Evolutionary conservation across 2,888 invertebrate genomes (phyloP), one percentile per base, ranked within the genome.

Genomic region (Perizoma flavofasciatum): DNA sequence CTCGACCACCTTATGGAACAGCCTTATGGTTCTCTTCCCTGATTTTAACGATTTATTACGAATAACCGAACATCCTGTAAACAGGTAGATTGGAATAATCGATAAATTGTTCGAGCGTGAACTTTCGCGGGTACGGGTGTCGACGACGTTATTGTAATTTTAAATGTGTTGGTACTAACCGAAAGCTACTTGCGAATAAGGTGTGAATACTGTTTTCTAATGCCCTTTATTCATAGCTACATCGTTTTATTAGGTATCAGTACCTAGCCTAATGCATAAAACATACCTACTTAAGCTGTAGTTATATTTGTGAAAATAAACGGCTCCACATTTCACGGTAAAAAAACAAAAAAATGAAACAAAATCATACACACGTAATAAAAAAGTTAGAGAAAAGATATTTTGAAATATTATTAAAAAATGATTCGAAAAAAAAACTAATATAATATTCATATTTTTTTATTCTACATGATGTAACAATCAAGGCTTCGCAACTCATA

Each of bases 71-170:
- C 55, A 45, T 55, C 49, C 55, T 56, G 54, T 65, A 61, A 55
- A 53, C 75, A 77, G 76, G 74, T 76, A 82, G 83, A 85, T 85
- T 73, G 70, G 77, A 82, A 81, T 82, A 83, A 77, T 78, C 76
- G 82, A 85, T 84, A 83, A 82, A 83, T 81, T 79, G 82, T 83
- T 74, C 70, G 77, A 81, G 79, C 81, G 81, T 85, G 88, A 88
- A 88, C 86, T 89, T 88, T 89, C 78, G 77, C 80, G 75, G 79
- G 74, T 71, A 67, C 63, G 59, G 65, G 79, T 82, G 85, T 80
- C 78, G 79, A 70, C 75, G 82, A 82, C 83, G 72, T 86, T 86
- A 89, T 89, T 89, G 85, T 88, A 89, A 88, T 86, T 89, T 89
- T 77, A 89, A 89, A 89, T 89, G 84, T 71, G 83, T 73, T 71